Evolutionary conservation across 2,797 vertebrate species (phyloP).

Genomic region (Apodemus agrarius): DNA sequence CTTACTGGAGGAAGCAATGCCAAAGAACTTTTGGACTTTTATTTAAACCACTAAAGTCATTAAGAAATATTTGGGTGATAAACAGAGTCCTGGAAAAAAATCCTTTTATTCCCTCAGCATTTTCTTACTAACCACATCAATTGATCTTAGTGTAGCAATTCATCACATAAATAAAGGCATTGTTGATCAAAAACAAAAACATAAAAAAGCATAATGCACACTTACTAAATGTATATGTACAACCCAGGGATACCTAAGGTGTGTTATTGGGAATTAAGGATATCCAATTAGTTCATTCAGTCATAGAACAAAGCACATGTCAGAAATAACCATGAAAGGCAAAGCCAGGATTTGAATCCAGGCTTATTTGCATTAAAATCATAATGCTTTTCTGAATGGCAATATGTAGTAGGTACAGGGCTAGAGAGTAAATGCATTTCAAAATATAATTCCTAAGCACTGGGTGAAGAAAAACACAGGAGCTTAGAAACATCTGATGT

Average conservation of each 20-base stretch:
- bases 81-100: not conserved
- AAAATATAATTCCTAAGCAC: not conserved
- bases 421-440: not conserved
- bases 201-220: not conserved
- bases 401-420: not conserved
- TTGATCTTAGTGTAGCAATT: not conserved
- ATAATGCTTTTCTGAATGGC: not conserved
- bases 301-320: not conserved
- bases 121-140: not conserved
- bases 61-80: not conserved
- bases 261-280: not conserved
- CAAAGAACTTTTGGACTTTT: not conserved
- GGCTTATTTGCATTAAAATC: not conserved
- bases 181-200: not conserved
- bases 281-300: not conserved
- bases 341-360: constrained; percentile 19
- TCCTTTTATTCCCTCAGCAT: not conserved
- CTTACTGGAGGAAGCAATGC: not conserved
- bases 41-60: not conserved
- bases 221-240: not conserved
- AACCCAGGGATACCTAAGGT: not conserved
- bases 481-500: not conserved
- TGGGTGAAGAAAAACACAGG: not conserved
- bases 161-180: not conserved
- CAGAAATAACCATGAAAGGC: not conserved